A percentile compares a stretch with the other conserved stretches of the same genome.
Conservation (phyloP, 2,888 invertebrate species). For the Timema podura region DNA sequence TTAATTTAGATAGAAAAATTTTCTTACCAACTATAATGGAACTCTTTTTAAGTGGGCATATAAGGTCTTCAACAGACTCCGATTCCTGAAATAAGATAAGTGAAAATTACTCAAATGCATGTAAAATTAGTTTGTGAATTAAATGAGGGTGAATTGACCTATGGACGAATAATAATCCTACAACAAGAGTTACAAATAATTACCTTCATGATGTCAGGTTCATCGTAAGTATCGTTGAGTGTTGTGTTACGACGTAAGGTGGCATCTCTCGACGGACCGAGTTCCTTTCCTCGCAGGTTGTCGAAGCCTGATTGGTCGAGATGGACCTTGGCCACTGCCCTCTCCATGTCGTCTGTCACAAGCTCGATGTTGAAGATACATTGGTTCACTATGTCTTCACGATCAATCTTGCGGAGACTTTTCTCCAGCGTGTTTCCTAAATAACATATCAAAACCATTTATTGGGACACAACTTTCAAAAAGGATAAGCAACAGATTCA, state of each 20-base stretch:
- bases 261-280: slow-evolving; percentile 46
- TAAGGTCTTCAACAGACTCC: slow-evolving; percentile 25
- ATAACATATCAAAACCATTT: no score
- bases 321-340: slow-evolving; percentile 59
- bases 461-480: no score
- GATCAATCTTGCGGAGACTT: slow-evolving; percentile 70
- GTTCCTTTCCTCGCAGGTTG: slow-evolving; percentile 51
- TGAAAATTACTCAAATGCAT: no score
- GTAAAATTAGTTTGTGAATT: no score
- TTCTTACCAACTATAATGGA: no score
- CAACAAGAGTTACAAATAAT: no score
- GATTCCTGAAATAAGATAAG: slow-evolving; percentile 22
- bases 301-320: slow-evolving; percentile 54
- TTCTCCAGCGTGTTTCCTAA: slow-evolving; percentile 70
- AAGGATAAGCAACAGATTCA: no score
- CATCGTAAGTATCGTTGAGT: slow-evolving; percentile 47
- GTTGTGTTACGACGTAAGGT: slow-evolving; percentile 43
- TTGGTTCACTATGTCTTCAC: slow-evolving; percentile 76
- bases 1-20: no score
- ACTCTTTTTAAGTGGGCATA: no score
- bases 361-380: slow-evolving; percentile 71
- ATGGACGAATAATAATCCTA: neutral
- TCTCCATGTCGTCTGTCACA: slow-evolving; percentile 72
- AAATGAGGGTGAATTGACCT: no score
- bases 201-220: slow-evolving; percentile 55